phyloP scores from a whole-genome alignment of 2,113 vertebrate species.

The Leptocoma aspasia region DNA sequence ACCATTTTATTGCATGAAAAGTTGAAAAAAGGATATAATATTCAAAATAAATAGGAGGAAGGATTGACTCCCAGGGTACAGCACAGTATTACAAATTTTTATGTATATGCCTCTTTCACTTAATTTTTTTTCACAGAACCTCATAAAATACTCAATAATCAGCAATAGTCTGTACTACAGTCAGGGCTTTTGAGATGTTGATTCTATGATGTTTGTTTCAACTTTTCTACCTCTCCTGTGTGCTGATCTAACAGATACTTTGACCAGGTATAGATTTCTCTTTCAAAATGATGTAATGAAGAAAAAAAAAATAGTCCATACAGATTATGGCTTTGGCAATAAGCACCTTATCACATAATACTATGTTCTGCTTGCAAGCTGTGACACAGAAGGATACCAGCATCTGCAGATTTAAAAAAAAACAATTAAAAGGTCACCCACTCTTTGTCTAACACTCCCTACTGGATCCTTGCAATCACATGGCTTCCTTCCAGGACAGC shows the following conservation, averaged over 20 bases:
- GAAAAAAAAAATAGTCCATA: background rate
- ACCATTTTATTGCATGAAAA: background rate
- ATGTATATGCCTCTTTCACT: background rate
- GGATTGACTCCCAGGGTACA: background rate
- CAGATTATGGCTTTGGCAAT: background rate
- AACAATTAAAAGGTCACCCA: background rate
- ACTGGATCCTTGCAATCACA: background rate
- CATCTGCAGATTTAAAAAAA: background rate
- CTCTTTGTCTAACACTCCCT: background rate
- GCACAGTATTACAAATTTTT: background rate
- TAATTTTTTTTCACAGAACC: background rate
- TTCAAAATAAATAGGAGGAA: background rate
- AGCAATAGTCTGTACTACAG: background rate
- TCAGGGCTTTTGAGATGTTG: background rate
- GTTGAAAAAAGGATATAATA: background rate
- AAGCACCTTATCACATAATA: background rate
- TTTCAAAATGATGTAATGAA: background rate
- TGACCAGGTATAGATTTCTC: background rate
- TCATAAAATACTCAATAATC: background rate
- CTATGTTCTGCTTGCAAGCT: background rate
- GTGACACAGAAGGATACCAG: background rate
- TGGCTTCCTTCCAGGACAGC: background rate
- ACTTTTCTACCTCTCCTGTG: background rate
- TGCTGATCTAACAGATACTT: background rate
- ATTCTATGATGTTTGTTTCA: background rate